These are phyloP conservation scores for Rutilus rutilus DNA, from an alignment of 2,113 vertebrate genomes.

Conservation along the genomic window DNA sequence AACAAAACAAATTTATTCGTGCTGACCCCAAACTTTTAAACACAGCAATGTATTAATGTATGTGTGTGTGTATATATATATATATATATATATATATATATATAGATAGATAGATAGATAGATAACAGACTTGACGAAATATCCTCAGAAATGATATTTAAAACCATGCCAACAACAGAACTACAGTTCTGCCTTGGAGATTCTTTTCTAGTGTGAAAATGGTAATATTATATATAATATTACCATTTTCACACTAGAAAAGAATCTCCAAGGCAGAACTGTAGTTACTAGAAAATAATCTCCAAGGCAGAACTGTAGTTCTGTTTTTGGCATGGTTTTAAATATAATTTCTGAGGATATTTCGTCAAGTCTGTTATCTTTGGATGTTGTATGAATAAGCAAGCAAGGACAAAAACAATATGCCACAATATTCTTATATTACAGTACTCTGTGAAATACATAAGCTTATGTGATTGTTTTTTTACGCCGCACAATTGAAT, in stretches of 20 bases:
- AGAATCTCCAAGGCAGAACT: neutral
- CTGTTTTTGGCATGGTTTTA: neutral
- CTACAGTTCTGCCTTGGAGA: no score
- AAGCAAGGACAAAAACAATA: neutral
- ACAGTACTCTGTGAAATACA: neutral
- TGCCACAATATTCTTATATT: neutral
- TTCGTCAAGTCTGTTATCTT: neutral
- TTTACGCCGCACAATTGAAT: neutral
- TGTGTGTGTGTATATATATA: no score
- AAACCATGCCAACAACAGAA: no score
- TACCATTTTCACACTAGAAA: neutral
- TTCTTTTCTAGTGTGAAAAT: no score
- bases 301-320: neutral
- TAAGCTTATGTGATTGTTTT: neutral
- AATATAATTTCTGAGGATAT: neutral
- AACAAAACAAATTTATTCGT: no score
- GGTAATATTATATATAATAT: no score
- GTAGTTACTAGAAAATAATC: neutral
- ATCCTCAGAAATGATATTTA: no score
- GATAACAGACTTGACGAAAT: no score
- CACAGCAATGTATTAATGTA: no score
- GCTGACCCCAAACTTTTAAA: no score
- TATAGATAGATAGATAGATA: no score
- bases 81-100: no score
- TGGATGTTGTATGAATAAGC: neutral